Base-by-base conservation (phyloP, 2,113 vertebrate genomes). In the Otocyon megalotis region DNA sequence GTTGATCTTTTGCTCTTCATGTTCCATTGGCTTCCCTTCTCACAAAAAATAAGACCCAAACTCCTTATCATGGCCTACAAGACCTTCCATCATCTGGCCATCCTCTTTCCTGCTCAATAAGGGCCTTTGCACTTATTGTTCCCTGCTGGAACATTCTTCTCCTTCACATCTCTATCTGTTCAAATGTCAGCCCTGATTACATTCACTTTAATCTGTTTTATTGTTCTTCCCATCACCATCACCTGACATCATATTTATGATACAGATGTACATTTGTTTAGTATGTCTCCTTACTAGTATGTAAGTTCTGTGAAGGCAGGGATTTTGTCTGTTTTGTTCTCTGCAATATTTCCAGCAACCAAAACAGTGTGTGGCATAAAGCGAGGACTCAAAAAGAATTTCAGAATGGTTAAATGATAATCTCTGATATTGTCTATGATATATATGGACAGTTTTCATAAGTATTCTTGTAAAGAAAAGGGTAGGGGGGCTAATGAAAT, bases 281-380 rank as follows among this genome's bases (percentile, higher is more conserved):
- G 24, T n/a, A 37, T 35, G 58, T 69, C 91, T 62, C 26, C 62
- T 87, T 69, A 48, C 54, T 50, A 43, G 71, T 84, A 85, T 37
- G 1, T 32, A 83, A 93, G 48, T 50, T 87, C 90, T 84, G 8
- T 63, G 79, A 77, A 93, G 60, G 69, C 32, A 90, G 15, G 4
- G n/a, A 67, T 69, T 50, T 43, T 72, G 6, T 72, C 69, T 60
- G 8, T 50, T 88, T 62, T 77, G 19, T 53, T 90, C 53, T 96
- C 50, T 90, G 35, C 35, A 87, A 8, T 74, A 77, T 74, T 95
- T 94, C 48, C 63, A 92, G 80, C 37, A 83, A 53, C 48, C 60
- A 15, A 67, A 87, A 96, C n/a, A 81, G 20, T 53, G 54, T 13
- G 69, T 69, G 20, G 10, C 30, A 90, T 62, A 58, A 6, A 85